Conservation (phyloP, 2,888 invertebrate species). For the Villa cingulata region DNA sequence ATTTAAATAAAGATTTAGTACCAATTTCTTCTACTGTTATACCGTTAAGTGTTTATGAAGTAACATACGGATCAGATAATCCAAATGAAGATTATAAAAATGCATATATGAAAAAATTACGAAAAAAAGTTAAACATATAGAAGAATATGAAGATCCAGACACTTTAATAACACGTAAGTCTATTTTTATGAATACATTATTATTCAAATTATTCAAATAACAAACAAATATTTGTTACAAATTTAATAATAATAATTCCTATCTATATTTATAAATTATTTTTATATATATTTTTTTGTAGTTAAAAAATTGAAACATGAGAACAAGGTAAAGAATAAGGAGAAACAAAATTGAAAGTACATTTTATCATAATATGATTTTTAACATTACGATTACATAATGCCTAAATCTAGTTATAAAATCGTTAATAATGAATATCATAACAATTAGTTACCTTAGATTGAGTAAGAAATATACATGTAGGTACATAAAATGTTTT, state of each 20-base stretch:
- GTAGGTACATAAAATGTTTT: too few relatives aligned
- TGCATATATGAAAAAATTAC: slow-evolving; percentile 31
- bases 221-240: too few relatives aligned
- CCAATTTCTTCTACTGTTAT: slow-evolving; percentile 55
- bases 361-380: too few relatives aligned
- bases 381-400: too few relatives aligned
- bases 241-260: too few relatives aligned
- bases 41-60: slow-evolving; percentile 46
- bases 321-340: neutral
- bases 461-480: too few relatives aligned
- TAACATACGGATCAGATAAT: slow-evolving; percentile 40
- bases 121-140: slow-evolving; percentile 30
- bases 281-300: neutral
- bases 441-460: too few relatives aligned
- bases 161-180: slow-evolving; percentile 30
- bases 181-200: neutral
- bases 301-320: neutral
- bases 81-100: slow-evolving; percentile 35
- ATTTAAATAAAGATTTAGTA: slow-evolving; percentile 39
- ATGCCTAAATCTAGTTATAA: too few relatives aligned
- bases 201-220: neutral
- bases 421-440: too few relatives aligned
- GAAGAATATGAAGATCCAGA: slow-evolving; percentile 24
- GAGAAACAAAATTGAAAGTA: neutral
- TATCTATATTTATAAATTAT: neutral